phyloP scores from a whole-genome alignment of 2,797 vertebrate genomes.

The Fratercula arctica region DNA sequence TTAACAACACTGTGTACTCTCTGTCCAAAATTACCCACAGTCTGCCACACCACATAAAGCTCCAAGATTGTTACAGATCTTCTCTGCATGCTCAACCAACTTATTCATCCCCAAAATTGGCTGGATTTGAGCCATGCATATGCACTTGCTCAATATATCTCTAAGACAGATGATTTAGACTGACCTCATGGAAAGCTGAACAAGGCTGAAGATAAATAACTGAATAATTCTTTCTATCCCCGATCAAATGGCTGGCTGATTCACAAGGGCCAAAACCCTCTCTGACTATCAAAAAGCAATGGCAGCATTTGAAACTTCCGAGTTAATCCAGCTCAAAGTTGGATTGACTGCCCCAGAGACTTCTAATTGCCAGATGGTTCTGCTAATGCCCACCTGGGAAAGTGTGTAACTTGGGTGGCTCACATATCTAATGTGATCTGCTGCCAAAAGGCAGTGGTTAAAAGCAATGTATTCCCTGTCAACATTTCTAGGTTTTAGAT shows the following conservation, averaged over 20 bases:
- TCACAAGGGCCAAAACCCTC: constrained; percentile 58
- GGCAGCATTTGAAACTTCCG: constrained; percentile 64
- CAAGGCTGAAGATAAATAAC: constrained; percentile 43
- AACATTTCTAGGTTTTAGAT: constrained; percentile 26
- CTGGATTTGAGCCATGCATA: constrained; percentile 26
- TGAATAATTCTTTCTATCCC: constrained; percentile 69
- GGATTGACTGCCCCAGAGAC: constrained; percentile 64
- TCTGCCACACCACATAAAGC: constrained; percentile 41
- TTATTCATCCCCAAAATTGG: not conserved
- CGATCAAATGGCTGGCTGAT: constrained; percentile 38
- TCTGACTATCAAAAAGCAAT: constrained; percentile 50
- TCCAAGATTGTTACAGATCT: not conserved
- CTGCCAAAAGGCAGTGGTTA: constrained; percentile 30
- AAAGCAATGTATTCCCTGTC: not conserved
- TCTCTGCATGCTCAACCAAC: not conserved
- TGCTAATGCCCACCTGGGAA: constrained; percentile 50
- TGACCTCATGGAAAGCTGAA: constrained; percentile 46
- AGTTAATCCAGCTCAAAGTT: constrained; percentile 73
- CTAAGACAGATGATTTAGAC: constrained; percentile 29
- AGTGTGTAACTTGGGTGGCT: constrained; percentile 29
- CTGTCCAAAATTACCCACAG: constrained; percentile 46
- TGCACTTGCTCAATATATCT: not conserved
- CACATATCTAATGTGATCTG: not conserved
- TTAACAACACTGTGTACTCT: constrained; percentile 44
- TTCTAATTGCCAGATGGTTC: constrained; percentile 73